Base-by-base conservation (phyloP, 2,797 vertebrate genomes). In the Anguilla obscura region DNA sequence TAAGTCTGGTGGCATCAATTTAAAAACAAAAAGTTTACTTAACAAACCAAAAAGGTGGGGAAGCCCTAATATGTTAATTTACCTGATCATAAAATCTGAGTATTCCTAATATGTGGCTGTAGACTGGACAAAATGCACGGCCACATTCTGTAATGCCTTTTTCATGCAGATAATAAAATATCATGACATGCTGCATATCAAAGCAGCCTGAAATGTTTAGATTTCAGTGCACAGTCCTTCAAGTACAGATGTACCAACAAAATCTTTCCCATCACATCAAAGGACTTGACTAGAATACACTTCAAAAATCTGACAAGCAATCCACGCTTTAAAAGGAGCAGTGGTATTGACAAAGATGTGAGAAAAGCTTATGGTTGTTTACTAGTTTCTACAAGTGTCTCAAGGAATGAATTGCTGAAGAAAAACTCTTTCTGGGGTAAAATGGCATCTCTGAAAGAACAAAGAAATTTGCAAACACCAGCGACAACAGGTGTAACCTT, bases 201-300 rank as follows among this genome's bases (percentile, higher is more conserved):
- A 95, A 92, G 93, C 94, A 95, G 95, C 95, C 95, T 95, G 93
- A 94, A 94, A 94, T 92, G 95, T 95, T 94, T 95, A 94, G 94
- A 92, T 54, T 93, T 94, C 90, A 94, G 93, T 85, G 60, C 92
- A 91, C 91, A 93, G 87, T 90, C 92, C 93, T 94, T 94, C 92
- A 93, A 94, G 93, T 94, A 93, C 87, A 91, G 74, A 90, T 76
- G 88, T 87, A 90, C 94, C 95, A 95, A 95, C 93, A 93, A 90
- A 93, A 91, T 91, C 93, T 94, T 89, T 84, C 95, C 93, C 94
- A 95, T 94, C 94, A 90, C 87, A 91, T 92, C 93, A 92, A 84
- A 76, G 92, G 92, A 94, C 92, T 93, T 91, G 86, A 89, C 85
- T 85, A 88, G 86, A 85, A 89, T 33, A 84, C 54, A 76, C 79